phyloP scores from a whole-genome alignment of 1,140 invertebrate genomes.

The Asobara japonica region DNA sequence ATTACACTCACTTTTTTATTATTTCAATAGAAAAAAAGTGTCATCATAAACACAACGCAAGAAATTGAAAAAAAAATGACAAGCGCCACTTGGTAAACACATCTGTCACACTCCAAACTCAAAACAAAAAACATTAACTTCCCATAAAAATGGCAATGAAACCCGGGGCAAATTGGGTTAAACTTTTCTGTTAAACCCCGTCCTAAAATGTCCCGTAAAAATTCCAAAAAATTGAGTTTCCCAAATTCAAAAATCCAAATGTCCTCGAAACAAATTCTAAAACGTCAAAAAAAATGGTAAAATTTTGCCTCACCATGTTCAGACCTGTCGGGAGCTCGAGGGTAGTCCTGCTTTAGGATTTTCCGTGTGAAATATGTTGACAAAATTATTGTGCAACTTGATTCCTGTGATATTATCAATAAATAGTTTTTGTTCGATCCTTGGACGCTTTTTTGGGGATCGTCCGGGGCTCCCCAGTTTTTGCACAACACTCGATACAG shows the following conservation, averaged over 20 bases:
- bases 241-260: no score
- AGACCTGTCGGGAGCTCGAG: conserved; percentile 4
- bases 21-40: not conserved
- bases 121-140: not conserved
- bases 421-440: not conserved
- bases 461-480: not conserved
- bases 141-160: not conserved
- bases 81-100: not conserved
- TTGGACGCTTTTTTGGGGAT: conserved; percentile 13
- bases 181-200: not conserved
- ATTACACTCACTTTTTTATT: no score
- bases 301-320: conserved; percentile 13
- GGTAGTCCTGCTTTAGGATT: not conserved
- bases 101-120: not conserved
- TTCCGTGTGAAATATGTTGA: not conserved
- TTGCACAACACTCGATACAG: not conserved
- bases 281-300: not conserved
- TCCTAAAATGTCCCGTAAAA: no score
- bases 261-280: no score
- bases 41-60: not conserved
- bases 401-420: no score
- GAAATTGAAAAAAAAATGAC: not conserved
- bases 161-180: not conserved
- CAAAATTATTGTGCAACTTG: not conserved
- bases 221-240: not conserved